Conservation (phyloP, 1,140 invertebrate genomes). For the Ceratosolen fusciceps region DNA sequence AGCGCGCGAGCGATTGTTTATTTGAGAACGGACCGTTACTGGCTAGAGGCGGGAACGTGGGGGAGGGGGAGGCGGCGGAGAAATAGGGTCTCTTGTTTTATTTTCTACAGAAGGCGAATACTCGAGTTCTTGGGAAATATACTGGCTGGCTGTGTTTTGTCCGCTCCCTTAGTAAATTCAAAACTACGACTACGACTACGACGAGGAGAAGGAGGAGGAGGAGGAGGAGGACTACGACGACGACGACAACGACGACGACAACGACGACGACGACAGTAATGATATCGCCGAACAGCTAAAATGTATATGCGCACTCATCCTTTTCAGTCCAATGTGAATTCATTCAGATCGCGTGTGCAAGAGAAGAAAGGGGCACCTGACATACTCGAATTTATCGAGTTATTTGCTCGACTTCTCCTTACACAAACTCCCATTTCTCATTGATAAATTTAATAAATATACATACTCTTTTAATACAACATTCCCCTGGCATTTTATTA, state of each 20-base stretch:
- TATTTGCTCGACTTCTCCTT: not conserved
- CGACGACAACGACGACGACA: no score
- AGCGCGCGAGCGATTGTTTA: conserved; percentile 30
- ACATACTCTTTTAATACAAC: no score
- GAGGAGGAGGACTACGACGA: no score
- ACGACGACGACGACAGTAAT: not conserved
- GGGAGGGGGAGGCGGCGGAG: no score
- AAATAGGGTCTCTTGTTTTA: conserved; percentile 15
- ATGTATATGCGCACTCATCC: not conserved
- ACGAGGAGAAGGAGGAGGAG: no score
- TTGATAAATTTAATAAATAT: conserved; percentile 17
- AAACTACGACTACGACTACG: not conserved
- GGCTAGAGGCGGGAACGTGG: not conserved
- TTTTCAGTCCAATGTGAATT: conserved; percentile 18
- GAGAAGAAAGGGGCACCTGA: not conserved
- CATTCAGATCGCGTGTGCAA: not conserved
- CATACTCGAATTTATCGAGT: not conserved
- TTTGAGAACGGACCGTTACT: conserved; percentile 24
- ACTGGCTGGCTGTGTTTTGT: not conserved
- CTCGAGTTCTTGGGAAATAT: not conserved
- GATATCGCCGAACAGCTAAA: not conserved
- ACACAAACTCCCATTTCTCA: not conserved
- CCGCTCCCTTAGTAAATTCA: conserved; percentile 18
- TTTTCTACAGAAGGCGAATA: not conserved
- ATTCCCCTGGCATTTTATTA: no score